These are phyloP conservation scores for Drosophila antonietae DNA, from an alignment of 2,888 invertebrate species.

Conservation along the genomic window DNA sequence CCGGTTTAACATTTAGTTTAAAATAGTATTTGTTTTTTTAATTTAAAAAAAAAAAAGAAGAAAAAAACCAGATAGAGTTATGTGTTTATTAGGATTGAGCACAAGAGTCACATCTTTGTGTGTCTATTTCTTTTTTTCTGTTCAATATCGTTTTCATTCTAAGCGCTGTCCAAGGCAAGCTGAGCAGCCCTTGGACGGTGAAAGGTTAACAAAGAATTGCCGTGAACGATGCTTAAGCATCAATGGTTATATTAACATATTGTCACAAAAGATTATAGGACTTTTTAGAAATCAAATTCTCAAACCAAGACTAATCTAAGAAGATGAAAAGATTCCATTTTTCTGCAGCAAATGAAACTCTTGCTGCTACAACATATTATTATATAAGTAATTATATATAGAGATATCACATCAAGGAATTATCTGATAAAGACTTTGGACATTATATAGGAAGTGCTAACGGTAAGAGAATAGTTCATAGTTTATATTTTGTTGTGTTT, in stretches of 20 bases:
- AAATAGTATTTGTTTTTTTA: conserved; percentile 8
- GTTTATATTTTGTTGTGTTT: too few relatives aligned
- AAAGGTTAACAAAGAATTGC: conserved; percentile 52
- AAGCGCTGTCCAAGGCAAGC: conserved; percentile 54
- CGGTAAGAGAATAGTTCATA: background rate
- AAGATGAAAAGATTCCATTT: background rate
- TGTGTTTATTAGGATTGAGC: conserved; percentile 28
- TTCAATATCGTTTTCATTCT: conserved; percentile 47
- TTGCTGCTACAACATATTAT: background rate
- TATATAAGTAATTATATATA: background rate
- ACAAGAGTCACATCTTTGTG: conserved; percentile 10
- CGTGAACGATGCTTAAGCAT: conserved; percentile 13
- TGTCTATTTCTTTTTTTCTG: background rate
- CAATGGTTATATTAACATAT: background rate
- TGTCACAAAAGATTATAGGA: background rate
- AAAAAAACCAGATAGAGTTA: conserved; percentile 10
- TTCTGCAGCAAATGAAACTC: background rate
- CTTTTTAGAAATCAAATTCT: background rate
- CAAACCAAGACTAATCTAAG: background rate
- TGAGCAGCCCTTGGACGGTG: conserved; percentile 57
- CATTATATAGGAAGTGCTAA: background rate
- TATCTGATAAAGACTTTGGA: background rate
- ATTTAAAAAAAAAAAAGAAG: conserved; percentile 16
- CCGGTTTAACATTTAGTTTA: conserved; percentile 28
- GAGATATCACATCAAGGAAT: background rate